A percentile compares a stretch with the other conserved stretches of the same genome.
Conservation (phyloP, 2,113 vertebrate genomes). For the Xiphophorus maculatus region DNA sequence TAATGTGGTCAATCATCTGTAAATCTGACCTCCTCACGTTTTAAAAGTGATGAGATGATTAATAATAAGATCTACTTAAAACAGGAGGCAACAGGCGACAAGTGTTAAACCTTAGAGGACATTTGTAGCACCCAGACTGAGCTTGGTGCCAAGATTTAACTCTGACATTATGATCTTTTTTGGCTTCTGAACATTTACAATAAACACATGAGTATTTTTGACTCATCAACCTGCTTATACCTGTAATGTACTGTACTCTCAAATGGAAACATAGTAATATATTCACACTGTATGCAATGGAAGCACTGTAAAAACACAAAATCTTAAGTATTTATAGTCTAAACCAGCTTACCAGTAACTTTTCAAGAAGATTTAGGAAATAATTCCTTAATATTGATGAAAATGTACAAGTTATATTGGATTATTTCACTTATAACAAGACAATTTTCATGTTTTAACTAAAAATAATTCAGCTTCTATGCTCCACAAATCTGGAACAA, state of each 20-base stretch:
- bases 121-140: not conserved
- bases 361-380: no score
- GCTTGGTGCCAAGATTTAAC: conserved; percentile 11
- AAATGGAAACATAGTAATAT: not conserved
- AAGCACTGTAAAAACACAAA: no score
- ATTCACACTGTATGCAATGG: not conserved
- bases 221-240: not conserved
- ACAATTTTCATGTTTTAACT: no score
- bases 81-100: not conserved
- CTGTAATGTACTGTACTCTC: not conserved
- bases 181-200: not conserved
- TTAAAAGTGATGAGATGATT: conserved; percentile 2
- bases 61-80: conserved; percentile 12
- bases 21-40: not conserved
- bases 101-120: conserved; percentile 9
- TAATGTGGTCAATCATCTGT: not conserved
- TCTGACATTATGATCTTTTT: not conserved
- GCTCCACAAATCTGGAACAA: no score
- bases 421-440: no score
- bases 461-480: no score
- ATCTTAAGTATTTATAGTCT: no score
- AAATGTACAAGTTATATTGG: no score
- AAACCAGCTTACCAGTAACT: no score
- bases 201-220: not conserved
- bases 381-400: no score